phyloP scores from a whole-genome alignment of 2,888 invertebrate species.

The Sericinus montela region DNA sequence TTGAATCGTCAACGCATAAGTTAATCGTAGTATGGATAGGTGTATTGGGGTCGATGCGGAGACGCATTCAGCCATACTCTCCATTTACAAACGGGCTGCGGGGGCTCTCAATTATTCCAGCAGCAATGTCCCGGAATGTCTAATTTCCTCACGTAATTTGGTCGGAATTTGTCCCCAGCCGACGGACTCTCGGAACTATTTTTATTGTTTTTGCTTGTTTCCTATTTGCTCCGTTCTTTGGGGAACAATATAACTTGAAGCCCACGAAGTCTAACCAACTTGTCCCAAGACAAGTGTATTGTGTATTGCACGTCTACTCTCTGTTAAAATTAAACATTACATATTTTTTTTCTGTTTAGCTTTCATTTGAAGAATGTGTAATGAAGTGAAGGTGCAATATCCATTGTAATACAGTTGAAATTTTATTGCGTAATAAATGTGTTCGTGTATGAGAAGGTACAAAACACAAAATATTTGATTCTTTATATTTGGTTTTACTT shows the following conservation, averaged over 20 bases:
- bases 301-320: slow-evolving; percentile 63
- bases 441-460: no score
- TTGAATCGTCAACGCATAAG: slow-evolving; percentile 2
- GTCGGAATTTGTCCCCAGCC: slow-evolving; percentile 68
- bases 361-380: neutral
- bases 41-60: slow-evolving; percentile 2
- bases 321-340: slow-evolving; percentile 23
- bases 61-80: slow-evolving; percentile 38
- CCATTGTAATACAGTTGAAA: no score
- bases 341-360: slow-evolving; percentile 2
- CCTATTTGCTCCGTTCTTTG: slow-evolving; percentile 65
- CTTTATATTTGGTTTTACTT: no score
- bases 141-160: slow-evolving; percentile 78
- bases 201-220: slow-evolving; percentile 74
- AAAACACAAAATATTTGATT: no score
- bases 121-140: slow-evolving; percentile 72
- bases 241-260: slow-evolving; percentile 70
- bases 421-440: no score
- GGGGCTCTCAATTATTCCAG: slow-evolving; percentile 66
- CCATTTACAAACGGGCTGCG: slow-evolving; percentile 36
- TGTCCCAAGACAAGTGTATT: slow-evolving; percentile 64
- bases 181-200: slow-evolving; percentile 70
- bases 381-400: no score
- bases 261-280: slow-evolving; percentile 61
- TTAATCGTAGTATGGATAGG: slow-evolving; percentile 1